A percentile compares a stretch with the other conserved stretches of the same genome.
Evolutionary conservation across 2,888 invertebrate genomes (phyloP).

Genomic region (Caenorhabditis sulstoni): DNA sequence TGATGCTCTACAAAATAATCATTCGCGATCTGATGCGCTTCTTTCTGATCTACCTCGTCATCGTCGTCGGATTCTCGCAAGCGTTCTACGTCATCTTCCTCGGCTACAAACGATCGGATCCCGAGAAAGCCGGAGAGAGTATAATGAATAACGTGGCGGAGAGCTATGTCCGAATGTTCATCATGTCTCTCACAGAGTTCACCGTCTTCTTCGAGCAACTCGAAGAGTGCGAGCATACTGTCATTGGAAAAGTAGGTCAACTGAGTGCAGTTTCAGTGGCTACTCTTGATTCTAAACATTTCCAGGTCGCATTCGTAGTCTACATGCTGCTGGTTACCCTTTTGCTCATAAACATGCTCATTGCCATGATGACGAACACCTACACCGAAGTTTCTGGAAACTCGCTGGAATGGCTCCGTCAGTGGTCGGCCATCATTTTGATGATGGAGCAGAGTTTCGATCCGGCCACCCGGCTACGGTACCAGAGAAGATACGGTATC

Average conservation of each 20-base stretch:
- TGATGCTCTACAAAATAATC: conserved; percentile 99
- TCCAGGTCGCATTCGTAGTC: conserved; percentile 88
- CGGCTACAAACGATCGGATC: conserved; percentile 70
- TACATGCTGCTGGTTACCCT: conserved; percentile 98
- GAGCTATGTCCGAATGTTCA: conserved; percentile 90
- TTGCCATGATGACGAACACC: conserved; percentile 99
- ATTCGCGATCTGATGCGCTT: conserved; percentile 96
- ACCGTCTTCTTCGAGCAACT: conserved; percentile 93
- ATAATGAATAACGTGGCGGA: conserved; percentile 87
- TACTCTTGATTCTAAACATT: not conserved
- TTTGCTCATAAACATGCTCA: conserved; percentile 92
- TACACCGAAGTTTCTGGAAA: conserved; percentile 98
- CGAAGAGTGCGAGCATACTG: conserved; percentile 88
- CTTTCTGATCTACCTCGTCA: conserved; percentile 95
- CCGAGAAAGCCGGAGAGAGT: conserved; percentile 47
- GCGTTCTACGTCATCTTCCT: conserved; percentile 83
- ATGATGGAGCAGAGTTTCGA: conserved; percentile 96
- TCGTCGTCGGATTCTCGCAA: conserved; percentile 97
- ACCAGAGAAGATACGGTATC: conserved; percentile 92
- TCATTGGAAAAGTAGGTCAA: conserved; percentile 75
- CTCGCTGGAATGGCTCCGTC: conserved; percentile 96
- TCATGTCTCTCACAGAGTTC: conserved; percentile 97
- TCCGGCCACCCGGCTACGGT: conserved; percentile 89
- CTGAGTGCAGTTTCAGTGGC: not conserved
- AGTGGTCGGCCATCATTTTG: conserved; percentile 97